Percentiles rank a stretch among this genome's conserved stretches.
Evolutionary conservation across 1,140 invertebrate species (phyloP).

Genomic region (Agrypnia vestita): DNA sequence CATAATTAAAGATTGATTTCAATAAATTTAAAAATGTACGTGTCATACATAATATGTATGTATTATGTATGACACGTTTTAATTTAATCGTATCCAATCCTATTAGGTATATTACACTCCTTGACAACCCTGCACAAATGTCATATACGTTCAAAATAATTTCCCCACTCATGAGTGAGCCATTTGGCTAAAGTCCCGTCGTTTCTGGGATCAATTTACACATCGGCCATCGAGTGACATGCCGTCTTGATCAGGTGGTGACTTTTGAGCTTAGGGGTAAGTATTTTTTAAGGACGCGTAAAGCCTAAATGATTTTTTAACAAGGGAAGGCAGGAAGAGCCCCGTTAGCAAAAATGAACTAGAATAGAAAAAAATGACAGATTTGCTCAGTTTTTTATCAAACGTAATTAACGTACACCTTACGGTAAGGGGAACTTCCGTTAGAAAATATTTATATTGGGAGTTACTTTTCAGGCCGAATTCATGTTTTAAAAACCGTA

Average conservation of each 20-base stretch:
- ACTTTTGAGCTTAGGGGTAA: conserved; percentile 25
- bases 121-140: conserved; percentile 18
- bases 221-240: conserved; percentile 7
- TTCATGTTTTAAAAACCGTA: too few species aligned
- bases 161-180: background rate
- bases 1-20: too few species aligned
- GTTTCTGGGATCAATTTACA: conserved; percentile 38
- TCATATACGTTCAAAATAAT: background rate
- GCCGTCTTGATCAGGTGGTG: conserved; percentile 40
- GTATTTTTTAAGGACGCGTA: conserved; percentile 28
- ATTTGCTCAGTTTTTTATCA: conserved; percentile 21
- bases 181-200: background rate
- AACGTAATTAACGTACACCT: conserved; percentile 9
- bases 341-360: conserved; percentile 55
- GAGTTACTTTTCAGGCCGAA: too few species aligned
- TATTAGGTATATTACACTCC: too few species aligned
- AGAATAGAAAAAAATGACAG: conserved; percentile 28
- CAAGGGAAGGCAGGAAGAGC: conserved; percentile 52
- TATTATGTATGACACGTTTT: too few species aligned
- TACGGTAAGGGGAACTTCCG: background rate
- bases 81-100: too few species aligned
- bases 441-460: background rate
- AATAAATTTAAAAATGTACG: too few species aligned
- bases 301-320: conserved; percentile 58
- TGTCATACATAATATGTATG: too few species aligned